Percentiles rank a stretch among this genome's conserved stretches.
Evolutionary conservation across 2,797 vertebrate species (phyloP).

Genomic region (Enteromius treurensis): DNA sequence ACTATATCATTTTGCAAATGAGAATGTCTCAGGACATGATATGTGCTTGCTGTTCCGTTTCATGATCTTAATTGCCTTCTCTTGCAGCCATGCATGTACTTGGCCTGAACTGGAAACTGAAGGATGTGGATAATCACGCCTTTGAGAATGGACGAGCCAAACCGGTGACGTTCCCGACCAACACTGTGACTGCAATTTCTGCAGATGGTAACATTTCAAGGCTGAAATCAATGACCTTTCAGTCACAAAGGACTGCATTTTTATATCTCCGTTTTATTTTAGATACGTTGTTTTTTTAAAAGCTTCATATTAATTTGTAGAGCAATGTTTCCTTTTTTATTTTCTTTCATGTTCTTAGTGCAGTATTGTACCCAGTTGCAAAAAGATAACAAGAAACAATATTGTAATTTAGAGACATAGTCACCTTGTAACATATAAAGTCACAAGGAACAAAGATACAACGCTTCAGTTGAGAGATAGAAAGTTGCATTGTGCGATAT

Average conservation of each 20-base stretch:
- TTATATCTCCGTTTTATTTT: neutral
- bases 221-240: conserved; percentile 10
- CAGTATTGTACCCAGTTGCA: neutral
- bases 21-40: conserved; percentile 29
- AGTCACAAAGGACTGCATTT: conserved; percentile 13
- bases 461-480: neutral
- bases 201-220: conserved; percentile 85
- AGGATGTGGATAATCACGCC: conserved; percentile 93
- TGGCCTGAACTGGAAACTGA: conserved; percentile 99
- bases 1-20: conserved; percentile 34
- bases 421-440: neutral
- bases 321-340: neutral
- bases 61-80: conserved; percentile 33
- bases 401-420: neutral
- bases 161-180: conserved; percentile 87
- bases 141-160: conserved; percentile 95
- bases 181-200: conserved; percentile 87
- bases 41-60: conserved; percentile 29
- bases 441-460: neutral
- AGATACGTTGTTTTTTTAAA: neutral
- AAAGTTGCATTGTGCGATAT: neutral
- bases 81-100: conserved; percentile 95
- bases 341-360: neutral
- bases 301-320: neutral
- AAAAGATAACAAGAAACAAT: neutral